Conservation (phyloP, 2,888 invertebrate genomes). For the Drosophila vallismaia region DNA sequence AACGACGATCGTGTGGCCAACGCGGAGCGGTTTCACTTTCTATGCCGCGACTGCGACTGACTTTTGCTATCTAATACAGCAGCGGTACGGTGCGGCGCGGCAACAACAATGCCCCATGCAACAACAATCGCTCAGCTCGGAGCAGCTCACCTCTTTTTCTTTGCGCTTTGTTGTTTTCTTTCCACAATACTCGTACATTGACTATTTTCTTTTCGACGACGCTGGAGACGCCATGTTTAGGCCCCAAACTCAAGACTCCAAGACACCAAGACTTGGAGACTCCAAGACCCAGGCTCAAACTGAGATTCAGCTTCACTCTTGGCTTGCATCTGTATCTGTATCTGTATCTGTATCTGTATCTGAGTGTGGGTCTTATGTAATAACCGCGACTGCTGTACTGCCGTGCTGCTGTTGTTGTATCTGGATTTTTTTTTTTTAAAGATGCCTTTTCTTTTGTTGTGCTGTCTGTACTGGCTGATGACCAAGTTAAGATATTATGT, state of each 20-base stretch:
- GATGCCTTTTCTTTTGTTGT: constrained; percentile 79
- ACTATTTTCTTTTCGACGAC: constrained; percentile 74
- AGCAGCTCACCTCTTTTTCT: constrained; percentile 65
- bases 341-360: constrained; percentile 54
- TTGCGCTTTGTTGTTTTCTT: constrained; percentile 43
- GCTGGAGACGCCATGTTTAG: constrained; percentile 56
- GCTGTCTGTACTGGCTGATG: constrained; percentile 60
- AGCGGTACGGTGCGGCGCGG: constrained; percentile 49
- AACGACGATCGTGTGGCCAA: constrained; percentile 64
- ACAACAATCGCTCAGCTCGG: constrained; percentile 52
- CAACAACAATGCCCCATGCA: constrained; percentile 27
- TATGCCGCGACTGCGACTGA: constrained; percentile 64
- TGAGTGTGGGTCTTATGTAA: constrained; percentile 70
- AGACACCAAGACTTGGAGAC: no score
- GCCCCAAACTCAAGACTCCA: constrained; percentile 16
- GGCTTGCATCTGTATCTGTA: constrained; percentile 37
- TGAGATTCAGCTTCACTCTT: constrained; percentile 17
- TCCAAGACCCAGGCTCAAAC: constrained; percentile 26
- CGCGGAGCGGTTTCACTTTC: constrained; percentile 73
- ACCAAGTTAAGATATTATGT: constrained; percentile 79
- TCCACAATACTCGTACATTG: constrained; percentile 66
- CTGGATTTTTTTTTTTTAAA: constrained; percentile 56
- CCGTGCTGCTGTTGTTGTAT: constrained; percentile 33
- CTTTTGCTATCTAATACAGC: constrained; percentile 70
- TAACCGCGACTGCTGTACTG: constrained; percentile 34